Base-by-base conservation (phyloP, 2,797 vertebrate genomes). In the Pangasius mekongensis region DNA sequence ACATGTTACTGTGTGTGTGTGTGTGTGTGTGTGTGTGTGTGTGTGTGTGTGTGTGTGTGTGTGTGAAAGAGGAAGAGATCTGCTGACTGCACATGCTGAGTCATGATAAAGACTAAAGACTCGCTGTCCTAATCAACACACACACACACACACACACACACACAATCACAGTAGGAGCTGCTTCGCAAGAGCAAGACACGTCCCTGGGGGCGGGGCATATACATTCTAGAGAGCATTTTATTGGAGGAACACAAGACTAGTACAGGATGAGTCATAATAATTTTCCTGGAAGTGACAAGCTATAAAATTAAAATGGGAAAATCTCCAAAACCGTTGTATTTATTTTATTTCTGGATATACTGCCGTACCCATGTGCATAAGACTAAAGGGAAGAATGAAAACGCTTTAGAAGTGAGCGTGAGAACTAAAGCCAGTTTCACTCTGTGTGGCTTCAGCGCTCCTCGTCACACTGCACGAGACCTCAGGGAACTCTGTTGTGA, bases 21-120 rank as follows among this genome's bases (percentile, higher is more conserved):
- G 14, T 69, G 67, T 67, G 64, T 67, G 64, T 66, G n/a, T 66
- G n/a, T 66, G 64, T 66, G 64, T 66, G 64, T 66, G 64, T 30
- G 64, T 62, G 60, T 62, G 60, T 62, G 60, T 62, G 58, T 60
- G 58, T 60, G 58, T 60, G 58, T 24, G 58, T 60, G 58, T 60
- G 58, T 24, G 24, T n/a, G 27, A 14, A 66, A 66, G n/a, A 66
- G 64, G 27, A 30, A 4, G 11, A 64, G 10, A 3, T 64, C 62
- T 66, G 27, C 5, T n/a, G 62, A 64, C 3, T n/a, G 62, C 2
- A 64, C 2, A 11, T 11, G 62, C 33, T 69, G 64, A 66, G 67
- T 69, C 67, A 69, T 8, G 16, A 69, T 69, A 36, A 36, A 69
- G 13, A 16, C 14, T 69, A 69, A 69, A 2, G 33, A 36, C 30